Evolutionary conservation across 2,888 invertebrate species (phyloP), one percentile per base, ranked within the genome.

Genomic region (Kuschelorhynchus macadamiae): DNA sequence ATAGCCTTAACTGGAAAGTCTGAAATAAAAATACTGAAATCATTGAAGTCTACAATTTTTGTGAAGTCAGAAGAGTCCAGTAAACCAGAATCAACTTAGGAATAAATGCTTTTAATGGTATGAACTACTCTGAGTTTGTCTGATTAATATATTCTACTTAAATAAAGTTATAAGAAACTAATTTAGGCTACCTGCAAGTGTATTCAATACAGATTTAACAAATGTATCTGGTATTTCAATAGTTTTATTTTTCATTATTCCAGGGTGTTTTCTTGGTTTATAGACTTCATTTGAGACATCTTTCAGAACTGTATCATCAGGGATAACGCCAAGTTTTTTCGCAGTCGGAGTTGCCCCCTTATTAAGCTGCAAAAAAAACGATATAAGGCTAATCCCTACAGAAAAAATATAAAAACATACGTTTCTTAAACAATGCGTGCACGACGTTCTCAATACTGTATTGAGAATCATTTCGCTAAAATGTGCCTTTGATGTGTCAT

Each of bases 191-290:
- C 88, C 87, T 80, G 81, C 80, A 12, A 87, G 77, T 71, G 89
- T 83, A 42, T 83, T 82, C 74, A 84, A 77, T 11, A 92, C 87
- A 1, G 90, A 87, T 17, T 86, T 84, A 18, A 85, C 79, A 64
- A 93, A 86, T 64, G 88, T 85, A 0, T 86, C 81, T 0, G 94
- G 94, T 11, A 93, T 77, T 1, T 81, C 70, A 0, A 88, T 84
- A 1, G 85, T 78, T 74, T 84, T 87, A 0, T 86, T 81, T 71
- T 86, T 85, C 0, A 88, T 82, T 47, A 89, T 86, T 20, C 95
- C 95, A 0, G 93, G 92, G 84, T 95, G 94, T 64, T 88, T 86
- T 55, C 88, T 86, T 0, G 91, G 90, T 80, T 92, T 92, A 14
- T 86, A 77, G 67, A 82, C 84, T 63, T 87, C 81, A 32, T 86